These are phyloP conservation scores for Drosophila longiperda DNA, from an alignment of 2,888 invertebrate species.

Conservation along the genomic window DNA sequence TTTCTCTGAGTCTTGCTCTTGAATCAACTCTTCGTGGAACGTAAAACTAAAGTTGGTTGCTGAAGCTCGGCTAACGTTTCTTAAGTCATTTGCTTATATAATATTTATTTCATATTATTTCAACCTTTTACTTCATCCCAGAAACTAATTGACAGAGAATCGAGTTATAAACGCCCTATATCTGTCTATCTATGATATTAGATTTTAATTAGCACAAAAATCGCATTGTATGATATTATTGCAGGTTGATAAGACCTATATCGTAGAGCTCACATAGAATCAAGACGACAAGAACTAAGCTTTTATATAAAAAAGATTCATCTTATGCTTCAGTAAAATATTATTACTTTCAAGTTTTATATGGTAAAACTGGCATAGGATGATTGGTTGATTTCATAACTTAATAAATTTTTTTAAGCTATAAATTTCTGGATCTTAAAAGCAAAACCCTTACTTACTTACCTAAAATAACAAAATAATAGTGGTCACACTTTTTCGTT, in stretches of 20 bases:
- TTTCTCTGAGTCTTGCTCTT: not conserved
- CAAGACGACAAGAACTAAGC: not conserved
- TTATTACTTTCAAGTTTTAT: not conserved
- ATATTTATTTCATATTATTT: not conserved
- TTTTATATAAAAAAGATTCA: not conserved
- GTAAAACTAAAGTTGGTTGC: not conserved
- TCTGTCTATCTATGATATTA: not conserved
- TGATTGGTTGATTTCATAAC: not conserved
- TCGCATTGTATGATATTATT: not conserved
- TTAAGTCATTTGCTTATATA: not conserved
- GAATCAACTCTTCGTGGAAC: slow-evolving; percentile 2
- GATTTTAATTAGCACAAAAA: not conserved
- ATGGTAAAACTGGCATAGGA: not conserved
- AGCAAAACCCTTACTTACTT: not conserved
- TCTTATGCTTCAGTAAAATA: not conserved
- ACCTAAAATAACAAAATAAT: not conserved
- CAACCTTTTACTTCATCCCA: not conserved
- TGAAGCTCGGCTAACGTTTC: not conserved
- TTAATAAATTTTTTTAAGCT: not conserved
- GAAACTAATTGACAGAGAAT: not conserved
- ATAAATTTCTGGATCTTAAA: not conserved
- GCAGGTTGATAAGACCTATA: not conserved
- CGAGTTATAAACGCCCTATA: not conserved
- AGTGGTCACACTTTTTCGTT: not conserved
- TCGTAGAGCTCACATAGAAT: not conserved